Percentiles rank a stretch among this genome's conserved stretches.
Conservation (phyloP, 1,140 invertebrate genomes). For the Elymnias hypermnestra region DNA sequence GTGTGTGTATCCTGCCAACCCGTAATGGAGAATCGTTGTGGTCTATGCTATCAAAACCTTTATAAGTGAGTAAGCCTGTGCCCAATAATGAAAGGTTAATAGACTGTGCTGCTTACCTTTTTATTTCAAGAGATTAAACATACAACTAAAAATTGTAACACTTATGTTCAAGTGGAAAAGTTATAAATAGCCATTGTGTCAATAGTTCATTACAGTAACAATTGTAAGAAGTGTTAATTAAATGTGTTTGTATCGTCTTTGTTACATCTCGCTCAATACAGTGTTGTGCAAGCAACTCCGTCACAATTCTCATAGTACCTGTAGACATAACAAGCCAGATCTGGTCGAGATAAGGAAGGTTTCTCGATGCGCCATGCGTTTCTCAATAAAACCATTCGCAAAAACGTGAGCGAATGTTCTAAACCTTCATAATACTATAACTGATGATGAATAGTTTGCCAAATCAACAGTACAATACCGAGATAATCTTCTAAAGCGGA, state of each 20-base stretch:
- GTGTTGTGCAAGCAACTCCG: slow-evolving; percentile 38
- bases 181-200: too few relatives aligned
- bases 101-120: too few relatives aligned
- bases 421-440: slow-evolving; percentile 33
- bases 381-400: slow-evolving; percentile 53
- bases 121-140: too few relatives aligned
- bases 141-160: too few relatives aligned
- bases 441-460: slow-evolving; percentile 17
- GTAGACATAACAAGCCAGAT: slow-evolving; percentile 57
- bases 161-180: too few relatives aligned
- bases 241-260: slow-evolving; percentile 17
- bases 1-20: too few relatives aligned
- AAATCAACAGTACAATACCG: background rate
- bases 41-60: too few relatives aligned
- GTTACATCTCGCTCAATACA: slow-evolving; percentile 26
- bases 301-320: slow-evolving; percentile 54
- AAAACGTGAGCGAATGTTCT: slow-evolving; percentile 49
- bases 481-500: too few relatives aligned
- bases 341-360: slow-evolving; percentile 45
- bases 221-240: slow-evolving; percentile 9
- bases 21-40: too few relatives aligned
- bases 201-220: too few relatives aligned
- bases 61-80: too few relatives aligned
- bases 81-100: too few relatives aligned
- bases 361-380: slow-evolving; percentile 38